Base-by-base conservation (phyloP, 2,797 vertebrate species). In the Artibeus jamaicensis region DNA sequence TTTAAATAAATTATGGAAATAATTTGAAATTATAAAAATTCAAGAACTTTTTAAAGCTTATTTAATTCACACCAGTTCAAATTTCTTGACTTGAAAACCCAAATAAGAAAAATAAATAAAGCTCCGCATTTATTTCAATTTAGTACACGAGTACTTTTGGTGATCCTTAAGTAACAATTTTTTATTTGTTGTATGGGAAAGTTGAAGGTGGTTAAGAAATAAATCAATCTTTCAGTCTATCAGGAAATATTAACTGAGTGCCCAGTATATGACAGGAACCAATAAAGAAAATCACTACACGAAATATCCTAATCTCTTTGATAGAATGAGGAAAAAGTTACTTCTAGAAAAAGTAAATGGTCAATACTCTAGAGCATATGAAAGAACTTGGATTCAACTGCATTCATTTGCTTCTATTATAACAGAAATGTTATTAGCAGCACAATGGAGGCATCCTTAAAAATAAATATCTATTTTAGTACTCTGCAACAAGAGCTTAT, bases 1-100 rank as follows among this genome's bases (percentile, higher is more conserved):
- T 68, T 34, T 83, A 90, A 73, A 18, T 86, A 50, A 93, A 83
- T 46, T 92, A 94, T 91, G 21, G 14, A 82, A 91, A 65, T 57
- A 88, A 5, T 32, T 59, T 92, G 19, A 86, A 62, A 53, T 86
- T 93, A 90, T 76, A 46, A 93, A 85, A 65, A n/a, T 73, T 1
- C 16, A 73, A 73, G 21, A 55, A 39, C 3, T 65, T 44, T 59
- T 62, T 53, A 70, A 48, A 77, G 16, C 37, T 85, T 74, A 48
- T 87, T 86, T 94, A 76, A 70, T 84, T 91, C 48, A 53, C 18
- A 92, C 3, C 37, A 89, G n/a, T 18, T 93, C 65, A 73, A 82
- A 87, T 83, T 91, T 94, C 32, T 48, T 1, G 4, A 71, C 48
- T 76, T 59, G 84, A 96, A 79, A 94, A 68, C 14, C 11, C 26